Evolutionary conservation across 92 coral and sea anemone species (phyloP).

Genomic region (Hydrozoanthus gracilis): DNA sequence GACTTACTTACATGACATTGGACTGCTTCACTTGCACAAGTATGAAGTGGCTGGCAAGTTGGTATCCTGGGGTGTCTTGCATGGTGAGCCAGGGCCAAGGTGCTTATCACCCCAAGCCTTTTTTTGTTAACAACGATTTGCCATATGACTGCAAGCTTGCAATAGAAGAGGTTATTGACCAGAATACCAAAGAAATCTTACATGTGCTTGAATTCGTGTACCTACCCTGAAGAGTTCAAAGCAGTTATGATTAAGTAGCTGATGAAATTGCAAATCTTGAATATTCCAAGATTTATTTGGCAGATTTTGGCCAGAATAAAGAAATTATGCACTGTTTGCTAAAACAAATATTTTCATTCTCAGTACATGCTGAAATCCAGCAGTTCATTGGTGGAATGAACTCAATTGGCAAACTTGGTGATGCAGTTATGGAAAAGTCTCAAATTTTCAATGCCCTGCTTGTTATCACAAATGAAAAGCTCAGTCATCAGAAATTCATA

Average conservation of each 20-base stretch:
- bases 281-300: conserved; percentile 9
- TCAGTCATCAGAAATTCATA: conserved; percentile 9
- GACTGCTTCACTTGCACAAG: conserved; percentile 15
- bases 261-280: conserved; percentile 17
- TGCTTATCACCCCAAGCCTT: conserved; percentile 30
- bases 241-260: conserved; percentile 15
- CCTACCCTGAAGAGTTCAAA: conserved; percentile 24
- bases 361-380: not conserved
- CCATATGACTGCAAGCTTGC: conserved; percentile 18
- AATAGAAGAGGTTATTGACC: not conserved
- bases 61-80: conserved; percentile 15
- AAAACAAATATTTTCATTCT: conserved; percentile 4
- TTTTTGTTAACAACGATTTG: conserved; percentile 6
- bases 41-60: conserved; percentile 23
- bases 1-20: conserved; percentile 25
- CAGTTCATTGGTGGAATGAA: not conserved
- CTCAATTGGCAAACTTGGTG: not conserved
- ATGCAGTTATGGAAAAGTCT: too few relatives aligned
- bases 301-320: conserved; percentile 8
- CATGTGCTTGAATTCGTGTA: conserved; percentile 14
- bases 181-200: not conserved
- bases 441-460: conserved; percentile 25
- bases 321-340: conserved; percentile 19
- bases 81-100: conserved; percentile 26
- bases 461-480: not conserved